A percentile compares a stretch with the other conserved stretches of the same genome.
These are phyloP conservation scores for Hartigia nigra DNA, from an alignment of 2,888 invertebrate genomes.

Conservation along the genomic window DNA sequence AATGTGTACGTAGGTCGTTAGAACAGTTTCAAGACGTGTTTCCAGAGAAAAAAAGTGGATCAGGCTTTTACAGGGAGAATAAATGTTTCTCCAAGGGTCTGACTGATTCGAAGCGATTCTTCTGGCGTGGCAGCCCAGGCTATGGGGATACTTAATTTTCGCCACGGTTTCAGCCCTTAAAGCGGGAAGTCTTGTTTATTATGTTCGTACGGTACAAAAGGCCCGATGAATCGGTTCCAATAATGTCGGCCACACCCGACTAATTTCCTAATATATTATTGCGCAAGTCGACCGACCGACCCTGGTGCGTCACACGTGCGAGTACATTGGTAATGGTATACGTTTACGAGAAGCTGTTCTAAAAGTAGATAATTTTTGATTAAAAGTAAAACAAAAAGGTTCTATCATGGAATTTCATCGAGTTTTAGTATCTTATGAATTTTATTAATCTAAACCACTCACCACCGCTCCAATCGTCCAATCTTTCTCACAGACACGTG, in stretches of 20 bases:
- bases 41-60: neutral
- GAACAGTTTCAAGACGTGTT: neutral
- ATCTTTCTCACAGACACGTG: neutral
- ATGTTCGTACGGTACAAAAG: neutral
- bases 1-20: neutral
- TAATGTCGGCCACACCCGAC: neutral
- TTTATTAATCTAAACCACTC: neutral
- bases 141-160: neutral
- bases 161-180: neutral
- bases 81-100: neutral
- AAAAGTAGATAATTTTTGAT: neutral
- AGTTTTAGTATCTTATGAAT: neutral
- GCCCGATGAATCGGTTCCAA: conserved; percentile 1
- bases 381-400: neutral
- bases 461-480: too few relatives aligned
- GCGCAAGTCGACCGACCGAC: neutral
- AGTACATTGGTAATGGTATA: neutral
- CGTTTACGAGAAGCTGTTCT: neutral
- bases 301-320: neutral
- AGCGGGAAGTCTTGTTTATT: neutral
- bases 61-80: neutral
- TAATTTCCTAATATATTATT: neutral
- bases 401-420: neutral
- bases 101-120: conserved; percentile 7
- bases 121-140: neutral